Evolutionary conservation across 2,113 vertebrate genomes (phyloP), one percentile per base, ranked within the genome.

Genomic region (Thunnus thynnus): DNA sequence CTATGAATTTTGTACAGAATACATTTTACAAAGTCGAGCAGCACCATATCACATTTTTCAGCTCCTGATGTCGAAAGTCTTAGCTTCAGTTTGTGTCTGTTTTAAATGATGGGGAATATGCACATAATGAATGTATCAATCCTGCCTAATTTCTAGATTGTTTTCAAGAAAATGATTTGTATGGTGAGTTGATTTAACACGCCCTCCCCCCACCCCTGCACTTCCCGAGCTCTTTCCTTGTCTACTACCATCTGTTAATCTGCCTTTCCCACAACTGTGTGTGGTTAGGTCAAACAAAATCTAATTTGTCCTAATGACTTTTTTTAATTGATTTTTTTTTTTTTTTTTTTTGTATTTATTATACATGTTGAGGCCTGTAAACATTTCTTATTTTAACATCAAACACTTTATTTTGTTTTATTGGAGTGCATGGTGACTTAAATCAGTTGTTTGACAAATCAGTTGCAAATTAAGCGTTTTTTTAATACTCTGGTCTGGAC

Each of bases 51-150:
- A 60, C 41, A 73, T 80, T 79, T 74, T 80, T 57, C 65, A 60
- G 14, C 72, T 84, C 61, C 83, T 55, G 69, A 61, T 75, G 65
- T 82, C 16, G 57, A 83, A 86, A 76, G 87, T 90, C 88, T 92
- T 91, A 86, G 74, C 72, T 87, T 90, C 16, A 17, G 77, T 85
- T 74, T 85, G 67, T 72, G 66, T 92, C 27, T 51, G 48, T 84
- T 88, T 82, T 5, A 68, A 80, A 77, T 41, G 58, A 78, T 69
- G 80, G 89, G 84, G 78, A 90, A 87, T 82, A 89, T 84, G 92
- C 93, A 94, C 91, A 92, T 84, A 81, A 91, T 93, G 94, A 95
- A 95, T 95, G 95, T 95, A 95, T 92, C 80, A 58, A 85, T 93
- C 87, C 88, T 93, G 90, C 87, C 88, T 94, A 66, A 90, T 92